phyloP scores from a whole-genome alignment of 2,888 invertebrate species.

The Isoperla grammatica region DNA sequence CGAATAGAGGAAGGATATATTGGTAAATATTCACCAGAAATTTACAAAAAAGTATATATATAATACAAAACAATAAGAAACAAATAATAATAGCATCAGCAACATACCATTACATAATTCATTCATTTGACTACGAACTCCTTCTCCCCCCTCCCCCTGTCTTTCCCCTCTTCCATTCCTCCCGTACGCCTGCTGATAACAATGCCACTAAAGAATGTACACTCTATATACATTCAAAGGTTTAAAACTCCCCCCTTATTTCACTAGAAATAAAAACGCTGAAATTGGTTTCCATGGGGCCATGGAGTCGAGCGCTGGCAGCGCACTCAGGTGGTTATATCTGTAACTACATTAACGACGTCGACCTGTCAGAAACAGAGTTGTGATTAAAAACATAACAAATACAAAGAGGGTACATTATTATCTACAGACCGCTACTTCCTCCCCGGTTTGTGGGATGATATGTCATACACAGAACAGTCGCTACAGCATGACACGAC shows the following conservation, averaged over 20 bases:
- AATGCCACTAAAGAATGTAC: too few relatives aligned
- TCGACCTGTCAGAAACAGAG: slow-evolving; percentile 26
- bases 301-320: background rate
- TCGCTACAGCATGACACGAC: slow-evolving; percentile 11
- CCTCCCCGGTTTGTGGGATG: background rate
- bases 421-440: slow-evolving; percentile 5
- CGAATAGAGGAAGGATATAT: too few relatives aligned
- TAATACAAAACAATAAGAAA: too few relatives aligned
- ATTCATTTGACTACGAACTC: too few relatives aligned
- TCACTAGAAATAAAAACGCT: too few relatives aligned
- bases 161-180: background rate
- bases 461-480: slow-evolving; percentile 5
- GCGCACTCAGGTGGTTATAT: background rate
- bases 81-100: too few relatives aligned
- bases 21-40: too few relatives aligned
- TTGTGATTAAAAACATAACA: slow-evolving; percentile 22
- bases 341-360: background rate
- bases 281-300: background rate
- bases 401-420: slow-evolving; percentile 4
- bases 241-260: too few relatives aligned
- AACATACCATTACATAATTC: too few relatives aligned
- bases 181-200: too few relatives aligned
- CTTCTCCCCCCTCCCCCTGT: background rate
- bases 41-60: too few relatives aligned
- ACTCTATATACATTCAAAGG: too few relatives aligned